Evolutionary conservation across 2,888 invertebrate species (phyloP).

Genomic region (Acronicta aceris): DNA sequence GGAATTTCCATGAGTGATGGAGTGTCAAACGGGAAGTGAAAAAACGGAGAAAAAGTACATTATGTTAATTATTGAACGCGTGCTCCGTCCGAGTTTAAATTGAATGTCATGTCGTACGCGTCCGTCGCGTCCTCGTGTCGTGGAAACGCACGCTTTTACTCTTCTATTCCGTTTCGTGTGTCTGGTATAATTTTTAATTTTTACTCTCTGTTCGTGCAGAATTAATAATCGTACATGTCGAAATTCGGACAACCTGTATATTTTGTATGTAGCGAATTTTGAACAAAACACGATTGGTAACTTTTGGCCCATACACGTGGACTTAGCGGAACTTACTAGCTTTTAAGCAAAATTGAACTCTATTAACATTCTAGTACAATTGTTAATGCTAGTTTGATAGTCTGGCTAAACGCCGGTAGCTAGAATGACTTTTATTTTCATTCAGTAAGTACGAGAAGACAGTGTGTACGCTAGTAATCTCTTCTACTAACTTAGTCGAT

Average conservation of each 20-base stretch:
- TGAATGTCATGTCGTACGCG: conserved; percentile 85
- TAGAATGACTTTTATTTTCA: conserved; percentile 56
- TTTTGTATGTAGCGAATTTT: conserved; percentile 52
- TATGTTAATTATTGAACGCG: conserved; percentile 89
- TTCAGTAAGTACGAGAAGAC: conserved; percentile 47
- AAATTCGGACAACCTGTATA: conserved; percentile 51
- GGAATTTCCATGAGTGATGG: conserved; percentile 90
- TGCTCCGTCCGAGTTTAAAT: conserved; percentile 85
- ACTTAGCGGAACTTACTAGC: conserved; percentile 37
- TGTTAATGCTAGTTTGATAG: conserved; percentile 25
- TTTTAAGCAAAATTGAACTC: conserved; percentile 42
- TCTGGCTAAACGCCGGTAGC: conserved; percentile 43
- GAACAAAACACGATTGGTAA: conserved; percentile 52
- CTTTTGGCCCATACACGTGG: conserved; percentile 43
- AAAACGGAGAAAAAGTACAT: conserved; percentile 88
- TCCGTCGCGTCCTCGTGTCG: conserved; percentile 62
- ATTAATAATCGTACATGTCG: conserved; percentile 58
- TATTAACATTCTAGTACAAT: conserved; percentile 20
- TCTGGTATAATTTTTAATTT: conserved; percentile 68
- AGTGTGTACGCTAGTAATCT: conserved; percentile 49
- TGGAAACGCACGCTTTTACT: conserved; percentile 70
- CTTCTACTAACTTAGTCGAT: conserved; percentile 45
- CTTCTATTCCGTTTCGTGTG: conserved; percentile 68
- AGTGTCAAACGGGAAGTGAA: conserved; percentile 89
- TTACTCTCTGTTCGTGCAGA: conserved; percentile 57